Base-by-base conservation (phyloP, 1,140 invertebrate species). In the Limonius californicus region DNA sequence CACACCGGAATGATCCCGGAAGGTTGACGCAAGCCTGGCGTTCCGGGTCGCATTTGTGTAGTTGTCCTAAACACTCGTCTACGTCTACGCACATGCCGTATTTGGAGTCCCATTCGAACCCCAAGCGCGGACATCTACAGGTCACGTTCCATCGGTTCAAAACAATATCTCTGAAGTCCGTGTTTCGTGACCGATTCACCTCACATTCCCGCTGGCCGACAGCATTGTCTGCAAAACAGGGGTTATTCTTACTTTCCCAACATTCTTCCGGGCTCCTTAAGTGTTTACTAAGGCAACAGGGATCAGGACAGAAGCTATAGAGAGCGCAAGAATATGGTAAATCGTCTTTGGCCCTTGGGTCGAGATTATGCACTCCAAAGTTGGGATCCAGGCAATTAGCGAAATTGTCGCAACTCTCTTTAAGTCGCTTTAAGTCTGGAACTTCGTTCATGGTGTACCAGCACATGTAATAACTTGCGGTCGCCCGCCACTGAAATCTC, bases 261-360 rank as follows among this genome's bases (percentile, higher is more conserved):
- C 81, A 83, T 11, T 73, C 68, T 23, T 69, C 68, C 56, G 70
- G 66, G 15, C 73, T 62, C n/a, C 64, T 64, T 11, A 82, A 68
- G 59, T 81, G 77, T 65, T 79, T 81, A 61, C 78, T 65, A 8
- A 83, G 79, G 69, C 84, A 86, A 69, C 84, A 86, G 19, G 80
- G 79, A 75, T 87, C 84, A 3, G 85, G 85, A 74, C 85, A 87
- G 74, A 87, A 87, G 71, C 84, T 85, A 65, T 86, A 85, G 23
- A 75, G 62, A 4, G 85, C 83, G 68, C 85, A 87, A n/a, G 74
- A 72, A 70, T 82, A 87, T 3, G 81, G 78, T 54, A 71, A 70
- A 16, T 67, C 70, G 67, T 86, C 84, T 65, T 83, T 73, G 9
- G 83, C 82, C 63, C 85, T 72, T 32, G 78, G 74, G 73, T 87